Evolutionary conservation across 2,888 invertebrate genomes (phyloP).

Genomic region (Drosophila colorata): DNA sequence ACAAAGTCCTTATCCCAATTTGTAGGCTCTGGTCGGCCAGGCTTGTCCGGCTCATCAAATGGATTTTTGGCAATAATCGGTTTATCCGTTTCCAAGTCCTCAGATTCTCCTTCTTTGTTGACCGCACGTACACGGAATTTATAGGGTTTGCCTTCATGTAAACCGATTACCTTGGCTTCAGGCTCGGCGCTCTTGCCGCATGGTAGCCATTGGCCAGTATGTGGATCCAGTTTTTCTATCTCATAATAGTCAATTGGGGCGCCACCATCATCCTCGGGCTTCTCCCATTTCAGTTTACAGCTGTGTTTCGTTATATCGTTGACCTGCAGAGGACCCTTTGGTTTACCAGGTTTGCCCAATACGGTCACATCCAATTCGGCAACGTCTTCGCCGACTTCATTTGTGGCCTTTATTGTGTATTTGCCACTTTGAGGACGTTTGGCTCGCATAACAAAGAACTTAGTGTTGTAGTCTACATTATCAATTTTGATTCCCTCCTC

Average conservation of each 20-base stretch:
- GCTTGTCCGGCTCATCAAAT: conserved; percentile 97
- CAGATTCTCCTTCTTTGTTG: conserved; percentile 99
- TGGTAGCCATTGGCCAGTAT: conserved; percentile 96
- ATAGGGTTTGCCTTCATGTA: conserved; percentile 98
- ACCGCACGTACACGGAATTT: conserved; percentile 99
- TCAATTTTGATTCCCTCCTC: conserved; percentile 89
- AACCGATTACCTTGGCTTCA: conserved; percentile 92
- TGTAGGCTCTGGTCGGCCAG: conserved; percentile 94
- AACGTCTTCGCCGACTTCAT: conserved; percentile 96
- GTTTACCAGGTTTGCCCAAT: conserved; percentile 91
- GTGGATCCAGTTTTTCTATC: conserved; percentile 97
- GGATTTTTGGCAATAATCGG: conserved; percentile 99
- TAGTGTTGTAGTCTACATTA: conserved; percentile 95
- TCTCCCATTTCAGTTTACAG: conserved; percentile 96
- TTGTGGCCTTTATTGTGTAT: conserved; percentile 95
- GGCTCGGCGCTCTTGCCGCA: conserved; percentile 95
- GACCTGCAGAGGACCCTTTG: conserved; percentile 95
- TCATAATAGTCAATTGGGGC: conserved; percentile 96
- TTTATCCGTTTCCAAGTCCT: conserved; percentile 96
- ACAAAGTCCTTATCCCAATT: conserved; percentile 99
- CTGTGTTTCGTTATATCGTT: conserved; percentile 96
- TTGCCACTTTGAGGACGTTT: conserved; percentile 93
- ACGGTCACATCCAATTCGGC: conserved; percentile 96
- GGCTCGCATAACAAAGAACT: conserved; percentile 93
- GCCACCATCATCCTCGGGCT: conserved; percentile 98